These are phyloP conservation scores for Apantesis nais DNA, from an alignment of 2,888 invertebrate genomes.

Conservation along the genomic window DNA sequence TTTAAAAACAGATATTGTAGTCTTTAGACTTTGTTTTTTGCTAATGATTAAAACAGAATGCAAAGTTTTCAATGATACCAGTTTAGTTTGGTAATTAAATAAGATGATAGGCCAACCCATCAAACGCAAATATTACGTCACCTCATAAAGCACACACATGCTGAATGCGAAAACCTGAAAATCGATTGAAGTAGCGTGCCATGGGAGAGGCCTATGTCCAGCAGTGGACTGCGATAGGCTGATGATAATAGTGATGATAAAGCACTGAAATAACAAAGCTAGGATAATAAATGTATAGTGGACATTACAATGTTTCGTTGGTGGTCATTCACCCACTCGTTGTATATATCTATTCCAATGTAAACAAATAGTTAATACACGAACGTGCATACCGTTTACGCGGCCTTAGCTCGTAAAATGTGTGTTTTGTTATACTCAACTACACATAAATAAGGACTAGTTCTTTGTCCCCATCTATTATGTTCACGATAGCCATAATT, in stretches of 20 bases:
- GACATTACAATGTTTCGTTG: not conserved
- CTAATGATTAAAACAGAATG: not conserved
- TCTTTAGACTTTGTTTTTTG: not conserved
- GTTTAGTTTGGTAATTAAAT: not conserved
- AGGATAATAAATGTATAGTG: not conserved
- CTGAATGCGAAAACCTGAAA: too few relatives aligned
- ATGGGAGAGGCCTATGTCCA: too few relatives aligned
- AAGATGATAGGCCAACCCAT: not conserved
- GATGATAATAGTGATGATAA: too few relatives aligned
- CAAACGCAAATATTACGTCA: not conserved
- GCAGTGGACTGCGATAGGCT: too few relatives aligned
- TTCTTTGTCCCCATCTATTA: conserved; percentile 13
- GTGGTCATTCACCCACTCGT: not conserved
- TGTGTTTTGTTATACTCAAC: conserved; percentile 6
- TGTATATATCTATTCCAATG: not conserved
- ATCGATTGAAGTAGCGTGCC: too few relatives aligned
- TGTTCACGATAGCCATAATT: conserved; percentile 6
- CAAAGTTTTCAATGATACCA: not conserved
- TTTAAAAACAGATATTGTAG: not conserved
- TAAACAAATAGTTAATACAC: conserved; percentile 2
- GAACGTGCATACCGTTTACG: conserved; percentile 5
- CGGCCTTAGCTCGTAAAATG: conserved; percentile 16
- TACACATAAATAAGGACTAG: conserved; percentile 12
- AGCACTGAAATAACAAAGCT: not conserved
- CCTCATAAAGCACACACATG: not conserved